Conservation (phyloP, 1,140 invertebrate genomes). For the Anastatus disparis region DNA sequence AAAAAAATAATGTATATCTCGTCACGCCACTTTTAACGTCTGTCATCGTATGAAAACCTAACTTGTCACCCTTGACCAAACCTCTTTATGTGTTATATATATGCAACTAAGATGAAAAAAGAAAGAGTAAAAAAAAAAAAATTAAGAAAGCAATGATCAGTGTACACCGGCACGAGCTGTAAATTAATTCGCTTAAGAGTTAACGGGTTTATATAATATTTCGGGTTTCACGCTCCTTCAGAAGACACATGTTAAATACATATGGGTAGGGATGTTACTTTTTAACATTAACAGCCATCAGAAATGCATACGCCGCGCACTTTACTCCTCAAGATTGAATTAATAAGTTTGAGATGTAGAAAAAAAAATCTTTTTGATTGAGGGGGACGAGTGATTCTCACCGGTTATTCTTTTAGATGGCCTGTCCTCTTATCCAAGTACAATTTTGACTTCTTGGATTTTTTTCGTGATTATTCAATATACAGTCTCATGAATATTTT, state of each 20-base stretch:
- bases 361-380: not conserved
- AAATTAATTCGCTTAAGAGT: slow-evolving; percentile 37
- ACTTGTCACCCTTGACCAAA: slow-evolving; percentile 25
- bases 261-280: too few relatives aligned
- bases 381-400: not conserved
- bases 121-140: too few relatives aligned
- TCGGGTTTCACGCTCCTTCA: not conserved
- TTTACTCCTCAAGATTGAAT: slow-evolving; percentile 12
- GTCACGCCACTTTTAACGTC: slow-evolving; percentile 60
- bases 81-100: too few relatives aligned
- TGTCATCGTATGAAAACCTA: slow-evolving; percentile 28
- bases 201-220: too few relatives aligned
- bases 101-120: too few relatives aligned
- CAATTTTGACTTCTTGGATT: too few relatives aligned
- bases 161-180: slow-evolving; percentile 36
- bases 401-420: not conserved
- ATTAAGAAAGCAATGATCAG: too few relatives aligned
- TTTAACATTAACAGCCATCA: slow-evolving; percentile 25
- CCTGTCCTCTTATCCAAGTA: too few relatives aligned
- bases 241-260: too few relatives aligned
- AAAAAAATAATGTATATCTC: too few relatives aligned
- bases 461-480: too few relatives aligned
- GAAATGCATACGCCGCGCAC: slow-evolving; percentile 17
- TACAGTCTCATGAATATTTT: too few relatives aligned
- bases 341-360: not conserved